Evolutionary conservation across 2,797 vertebrate species (phyloP), one percentile per base, ranked within the genome.

Genomic region (Rhabdophis nuchalis): DNA sequence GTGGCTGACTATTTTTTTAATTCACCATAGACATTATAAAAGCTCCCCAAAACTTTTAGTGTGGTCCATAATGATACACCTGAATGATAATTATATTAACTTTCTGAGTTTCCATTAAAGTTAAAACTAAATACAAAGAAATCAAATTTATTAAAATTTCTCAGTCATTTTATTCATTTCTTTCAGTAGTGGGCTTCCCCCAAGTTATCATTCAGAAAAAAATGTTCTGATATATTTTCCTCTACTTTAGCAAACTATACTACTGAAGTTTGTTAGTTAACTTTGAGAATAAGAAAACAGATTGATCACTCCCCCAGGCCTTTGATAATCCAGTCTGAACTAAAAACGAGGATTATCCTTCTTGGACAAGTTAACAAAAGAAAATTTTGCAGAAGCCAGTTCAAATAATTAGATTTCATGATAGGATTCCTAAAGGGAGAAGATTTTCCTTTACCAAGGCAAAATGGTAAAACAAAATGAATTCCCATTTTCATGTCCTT

Each of bases 401-500:
- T 14, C 50, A 60, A 91, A 91, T 50, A n/a, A 64, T 61, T 58
- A 60, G 46, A 32, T 27, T 27, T 53, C 64, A 54, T 29, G 29
- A 90, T 29, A 18, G 2, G n/a, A 57, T 82, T 72, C 72, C 50
- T 64, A n/a, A 52, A 89, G 11, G 3, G n/a, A 56, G 25, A 41
- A 53, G 9, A 32, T 29, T 88, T 56, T 88, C 12, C 57, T 14
- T 88, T 77, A 41, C 36, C 32, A 52, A 14, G 46, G 46, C 46
- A 50, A 50, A 50, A 50, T 50, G 5, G 46, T 50, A 50, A 50
- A 6, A 50, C 46, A 50, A 50, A 50, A 50, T 50, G 5, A 50
- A 4, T 86, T 91, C 41, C 46, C 13, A 91, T 32, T 61, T 97
- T 97, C 96, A 95, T 93, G 88, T 92, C 68, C 93, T 96, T 95